Evolutionary conservation across 2,113 vertebrate species (phyloP).

Genomic region (Prunella himalayana): DNA sequence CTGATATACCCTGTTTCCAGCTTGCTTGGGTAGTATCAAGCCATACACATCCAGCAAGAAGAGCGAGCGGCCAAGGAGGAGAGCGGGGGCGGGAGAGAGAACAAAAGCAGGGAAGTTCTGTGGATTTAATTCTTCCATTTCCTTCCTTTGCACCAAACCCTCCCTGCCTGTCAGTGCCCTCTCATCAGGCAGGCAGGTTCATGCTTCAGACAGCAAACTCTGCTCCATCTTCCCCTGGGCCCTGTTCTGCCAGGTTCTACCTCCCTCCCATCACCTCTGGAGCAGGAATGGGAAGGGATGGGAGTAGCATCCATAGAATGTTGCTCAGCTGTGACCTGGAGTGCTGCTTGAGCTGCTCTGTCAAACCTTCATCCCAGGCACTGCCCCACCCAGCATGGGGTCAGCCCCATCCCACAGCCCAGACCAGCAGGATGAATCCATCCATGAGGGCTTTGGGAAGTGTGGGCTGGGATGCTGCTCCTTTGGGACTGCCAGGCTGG

Average conservation of each 20-base stretch:
- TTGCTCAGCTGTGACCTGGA: not conserved
- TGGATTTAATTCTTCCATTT: conserved; percentile 50
- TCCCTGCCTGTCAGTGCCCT: conserved; percentile 36
- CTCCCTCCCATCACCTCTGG: not conserved
- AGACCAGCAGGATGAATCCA: fast-evolving
- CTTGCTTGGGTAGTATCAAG: conserved; percentile 88
- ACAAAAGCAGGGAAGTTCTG: conserved; percentile 57
- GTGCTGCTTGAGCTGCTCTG: not conserved
- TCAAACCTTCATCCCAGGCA: not conserved
- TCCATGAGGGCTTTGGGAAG: not conserved
- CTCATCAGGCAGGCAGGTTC: not conserved
- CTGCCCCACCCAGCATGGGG: fast-evolving
- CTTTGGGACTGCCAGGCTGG: not conserved
- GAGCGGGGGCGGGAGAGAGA: conserved; percentile 24
- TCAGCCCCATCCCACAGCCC: not conserved
- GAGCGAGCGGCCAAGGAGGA: conserved; percentile 17
- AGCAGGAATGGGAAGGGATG: not conserved
- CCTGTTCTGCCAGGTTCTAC: not conserved
- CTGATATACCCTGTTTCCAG: conserved; percentile 88
- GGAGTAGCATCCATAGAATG: not conserved
- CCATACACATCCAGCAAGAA: conserved; percentile 70
- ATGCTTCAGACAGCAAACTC: not conserved
- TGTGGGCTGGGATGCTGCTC: not conserved
- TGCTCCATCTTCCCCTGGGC: not conserved
- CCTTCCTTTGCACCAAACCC: conserved; percentile 57